phyloP scores from a whole-genome alignment of 2,113 vertebrate species.

The Leiothrix lutea region DNA sequence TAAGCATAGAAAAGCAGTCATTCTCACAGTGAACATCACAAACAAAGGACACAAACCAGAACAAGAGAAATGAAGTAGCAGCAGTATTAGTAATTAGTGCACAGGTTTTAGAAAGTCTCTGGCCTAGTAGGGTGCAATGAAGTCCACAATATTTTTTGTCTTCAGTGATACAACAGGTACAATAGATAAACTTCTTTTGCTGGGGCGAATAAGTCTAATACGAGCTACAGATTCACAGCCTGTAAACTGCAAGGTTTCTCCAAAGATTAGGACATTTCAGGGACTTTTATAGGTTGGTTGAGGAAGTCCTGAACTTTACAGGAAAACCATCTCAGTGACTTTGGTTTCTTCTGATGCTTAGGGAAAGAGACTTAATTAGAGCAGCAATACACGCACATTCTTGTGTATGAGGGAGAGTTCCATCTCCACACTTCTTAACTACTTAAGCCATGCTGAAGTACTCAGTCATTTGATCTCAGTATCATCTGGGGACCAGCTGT shows the following conservation, averaged over 20 bases:
- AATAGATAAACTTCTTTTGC: neutral
- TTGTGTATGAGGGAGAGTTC: slow-evolving; percentile 11
- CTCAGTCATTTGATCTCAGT: slow-evolving; percentile 63
- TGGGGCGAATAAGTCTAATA: neutral
- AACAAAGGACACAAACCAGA: neutral
- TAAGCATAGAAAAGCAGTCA: neutral
- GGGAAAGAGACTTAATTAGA: neutral
- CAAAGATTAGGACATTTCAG: neutral
- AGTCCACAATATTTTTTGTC: fast-evolving
- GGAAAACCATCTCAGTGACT: neutral
- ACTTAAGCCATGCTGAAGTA: slow-evolving; percentile 47
- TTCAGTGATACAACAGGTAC: neutral
- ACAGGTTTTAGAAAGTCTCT: neutral
- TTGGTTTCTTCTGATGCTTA: neutral
- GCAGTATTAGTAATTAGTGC: neutral
- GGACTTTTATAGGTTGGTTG: neutral
- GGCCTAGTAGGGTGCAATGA: neutral
- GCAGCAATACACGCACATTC: neutral
- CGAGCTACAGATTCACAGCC: neutral
- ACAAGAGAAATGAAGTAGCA: neutral
- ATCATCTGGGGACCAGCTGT: slow-evolving; percentile 64
- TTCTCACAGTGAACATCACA: neutral
- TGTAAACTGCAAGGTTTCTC: neutral
- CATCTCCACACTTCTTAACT: slow-evolving; percentile 45
- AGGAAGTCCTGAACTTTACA: slow-evolving; percentile 1